Evolutionary conservation across 2,113 vertebrate genomes (phyloP).

Genomic region (Pedionomus torquatus): DNA sequence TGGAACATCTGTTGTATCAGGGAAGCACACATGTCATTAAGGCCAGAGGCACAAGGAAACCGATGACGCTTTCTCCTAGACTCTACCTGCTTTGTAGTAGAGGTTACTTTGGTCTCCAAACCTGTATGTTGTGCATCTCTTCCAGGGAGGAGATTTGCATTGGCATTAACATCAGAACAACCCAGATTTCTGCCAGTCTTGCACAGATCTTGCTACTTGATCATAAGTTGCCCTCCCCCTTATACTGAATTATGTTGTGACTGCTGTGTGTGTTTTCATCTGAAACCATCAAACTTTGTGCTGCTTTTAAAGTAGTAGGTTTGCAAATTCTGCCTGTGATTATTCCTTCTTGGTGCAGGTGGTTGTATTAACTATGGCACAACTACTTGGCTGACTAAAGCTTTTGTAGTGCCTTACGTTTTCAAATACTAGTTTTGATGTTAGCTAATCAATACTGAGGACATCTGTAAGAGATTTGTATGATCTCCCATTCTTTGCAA

Average conservation of each 20-base stretch:
- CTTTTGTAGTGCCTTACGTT: not conserved
- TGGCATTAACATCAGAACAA: not conserved
- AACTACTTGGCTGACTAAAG: not conserved
- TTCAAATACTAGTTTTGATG: not conserved
- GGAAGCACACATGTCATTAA: rapidly evolving
- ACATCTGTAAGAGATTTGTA: not conserved
- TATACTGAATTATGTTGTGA: not conserved
- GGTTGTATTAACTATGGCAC: not conserved
- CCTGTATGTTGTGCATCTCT: not conserved
- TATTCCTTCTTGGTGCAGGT: not conserved
- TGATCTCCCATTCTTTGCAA: not conserved
- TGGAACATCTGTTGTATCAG: not conserved
- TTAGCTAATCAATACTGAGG: not conserved
- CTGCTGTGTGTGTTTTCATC: not conserved
- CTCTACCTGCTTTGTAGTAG: not conserved
- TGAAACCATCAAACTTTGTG: not conserved
- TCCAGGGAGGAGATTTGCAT: not conserved
- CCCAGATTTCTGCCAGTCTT: not conserved
- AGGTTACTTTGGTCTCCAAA: not conserved
- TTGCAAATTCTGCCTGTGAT: not conserved
- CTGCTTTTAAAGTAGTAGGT: not conserved
- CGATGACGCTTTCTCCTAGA: not conserved
- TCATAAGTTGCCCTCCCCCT: not conserved
- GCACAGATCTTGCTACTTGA: not conserved
- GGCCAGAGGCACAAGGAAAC: not conserved